Conservation (phyloP, 2,113 vertebrate genomes). For the Barnardius zonarius region DNA sequence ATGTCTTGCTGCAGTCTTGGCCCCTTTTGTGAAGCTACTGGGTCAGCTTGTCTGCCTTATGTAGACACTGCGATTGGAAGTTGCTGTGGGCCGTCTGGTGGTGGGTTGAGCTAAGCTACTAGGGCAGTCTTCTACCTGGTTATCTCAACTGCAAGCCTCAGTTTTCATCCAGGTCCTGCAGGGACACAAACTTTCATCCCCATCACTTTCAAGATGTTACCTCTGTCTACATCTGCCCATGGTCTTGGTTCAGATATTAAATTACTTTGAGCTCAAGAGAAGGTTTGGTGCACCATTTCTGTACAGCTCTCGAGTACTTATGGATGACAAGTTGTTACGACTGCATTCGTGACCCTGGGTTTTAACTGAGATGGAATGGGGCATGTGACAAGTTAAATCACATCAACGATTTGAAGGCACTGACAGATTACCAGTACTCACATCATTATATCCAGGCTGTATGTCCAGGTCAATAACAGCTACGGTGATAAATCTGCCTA, state of each 20-base stretch:
- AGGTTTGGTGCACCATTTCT: not conserved
- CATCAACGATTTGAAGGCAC: not conserved
- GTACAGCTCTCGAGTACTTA: not conserved
- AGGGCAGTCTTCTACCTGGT: not conserved
- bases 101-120: not conserved
- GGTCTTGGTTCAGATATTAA: not conserved
- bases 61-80: not conserved
- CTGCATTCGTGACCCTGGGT: not conserved
- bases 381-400: constrained; percentile 23
- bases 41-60: not conserved
- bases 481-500: not conserved
- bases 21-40: not conserved
- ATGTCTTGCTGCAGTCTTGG: not conserved
- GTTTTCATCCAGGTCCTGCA: not conserved
- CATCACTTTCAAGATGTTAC: not conserved
- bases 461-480: not conserved
- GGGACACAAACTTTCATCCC: not conserved
- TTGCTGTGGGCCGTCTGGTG: not conserved
- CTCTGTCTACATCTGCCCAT: not conserved
- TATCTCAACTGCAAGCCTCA: not conserved
- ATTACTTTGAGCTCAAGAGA: not conserved
- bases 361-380: not conserved
- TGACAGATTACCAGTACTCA: not conserved
- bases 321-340: not conserved
- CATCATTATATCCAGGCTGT: not conserved